Evolutionary conservation across 2,797 vertebrate genomes (phyloP), one percentile per base, ranked within the genome.

Genomic region (Urocyon cinereoargenteus): DNA sequence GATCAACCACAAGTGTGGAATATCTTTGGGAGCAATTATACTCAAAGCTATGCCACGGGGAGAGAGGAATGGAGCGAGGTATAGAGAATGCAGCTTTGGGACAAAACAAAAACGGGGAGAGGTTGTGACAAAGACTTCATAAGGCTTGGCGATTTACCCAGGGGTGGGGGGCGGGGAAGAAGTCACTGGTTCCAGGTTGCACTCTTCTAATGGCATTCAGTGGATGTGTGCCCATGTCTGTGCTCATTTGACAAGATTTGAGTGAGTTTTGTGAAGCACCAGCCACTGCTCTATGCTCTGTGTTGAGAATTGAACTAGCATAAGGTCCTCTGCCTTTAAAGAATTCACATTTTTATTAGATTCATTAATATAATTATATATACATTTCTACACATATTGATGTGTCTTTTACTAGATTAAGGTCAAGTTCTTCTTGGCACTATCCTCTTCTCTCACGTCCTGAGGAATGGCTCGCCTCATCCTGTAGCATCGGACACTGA

Each of bases 151-250:
- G 26, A 51, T 64, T 84, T 36, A 51, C 22, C 6, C 1, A 22
- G 13, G 61, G 72, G 5, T 6, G 6, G 13, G 61, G 72, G 36
- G 36, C 3, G 13, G 61, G 72, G 13, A 51, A 12, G 36, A 13
- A 13, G 51, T 12, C 8, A 26, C 8, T 36, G 1, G 49, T 78
- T 10, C 51, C 12, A 15, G 70, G 15, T 18, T 57, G 53, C 11
- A 11, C 0, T 1, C 21, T 45, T 34, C 19, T 64, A 10, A 16
- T n/a, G 36, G 57, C 2, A 36, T 26, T 31, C 1, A 22, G 5
- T 9, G 4, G 45, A 22, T 4, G 0, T n/a, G 21, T 40, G 11
- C 6, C 57, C 36, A 2, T 18, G 45, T 45, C 40, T 45, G 16
- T 45, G 68, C 34, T 55, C 34, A 13, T 45, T 83, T 86, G 53